phyloP scores from a whole-genome alignment of 2,797 vertebrate species.

The Acanthurus leucopareius region DNA sequence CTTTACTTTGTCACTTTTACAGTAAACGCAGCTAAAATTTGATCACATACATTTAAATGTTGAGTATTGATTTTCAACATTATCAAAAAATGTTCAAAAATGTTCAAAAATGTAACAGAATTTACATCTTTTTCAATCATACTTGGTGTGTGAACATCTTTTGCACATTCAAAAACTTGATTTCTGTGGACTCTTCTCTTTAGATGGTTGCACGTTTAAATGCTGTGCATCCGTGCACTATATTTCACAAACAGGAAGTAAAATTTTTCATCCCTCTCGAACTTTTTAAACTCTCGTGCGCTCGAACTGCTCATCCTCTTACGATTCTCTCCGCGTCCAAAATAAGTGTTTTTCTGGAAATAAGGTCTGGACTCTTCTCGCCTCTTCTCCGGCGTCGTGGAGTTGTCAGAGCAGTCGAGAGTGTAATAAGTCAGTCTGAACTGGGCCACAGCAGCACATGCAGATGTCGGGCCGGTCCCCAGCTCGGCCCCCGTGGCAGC shows the following conservation, averaged over 20 bases:
- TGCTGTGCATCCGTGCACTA: background rate
- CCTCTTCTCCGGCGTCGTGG: slow-evolving; percentile 19
- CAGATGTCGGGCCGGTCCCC: slow-evolving; percentile 71
- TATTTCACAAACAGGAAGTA: background rate
- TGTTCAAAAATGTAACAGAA: too few species aligned
- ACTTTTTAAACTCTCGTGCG: background rate
- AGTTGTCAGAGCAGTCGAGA: slow-evolving; percentile 48
- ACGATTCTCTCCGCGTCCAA: slow-evolving; percentile 28
- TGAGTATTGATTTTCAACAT: too few species aligned
- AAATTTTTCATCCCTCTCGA: background rate
- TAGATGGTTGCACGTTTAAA: background rate
- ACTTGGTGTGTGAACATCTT: too few species aligned
- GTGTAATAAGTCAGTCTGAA: slow-evolving; percentile 76
- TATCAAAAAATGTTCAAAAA: too few species aligned
- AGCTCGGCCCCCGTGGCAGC: slow-evolving; percentile 40
- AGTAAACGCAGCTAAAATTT: background rate
- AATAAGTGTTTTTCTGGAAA: slow-evolving; percentile 64
- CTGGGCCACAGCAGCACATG: slow-evolving; percentile 79
- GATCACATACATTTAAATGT: too few species aligned
- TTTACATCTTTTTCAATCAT: too few species aligned
- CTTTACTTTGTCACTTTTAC: background rate
- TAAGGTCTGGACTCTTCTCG: slow-evolving; percentile 63
- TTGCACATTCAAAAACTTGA: too few species aligned
- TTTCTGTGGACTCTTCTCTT: background rate
- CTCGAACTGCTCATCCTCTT: slow-evolving; percentile 18